Evolutionary conservation across 2,113 vertebrate genomes (phyloP).

Genomic region (Australoheros scitulus): DNA sequence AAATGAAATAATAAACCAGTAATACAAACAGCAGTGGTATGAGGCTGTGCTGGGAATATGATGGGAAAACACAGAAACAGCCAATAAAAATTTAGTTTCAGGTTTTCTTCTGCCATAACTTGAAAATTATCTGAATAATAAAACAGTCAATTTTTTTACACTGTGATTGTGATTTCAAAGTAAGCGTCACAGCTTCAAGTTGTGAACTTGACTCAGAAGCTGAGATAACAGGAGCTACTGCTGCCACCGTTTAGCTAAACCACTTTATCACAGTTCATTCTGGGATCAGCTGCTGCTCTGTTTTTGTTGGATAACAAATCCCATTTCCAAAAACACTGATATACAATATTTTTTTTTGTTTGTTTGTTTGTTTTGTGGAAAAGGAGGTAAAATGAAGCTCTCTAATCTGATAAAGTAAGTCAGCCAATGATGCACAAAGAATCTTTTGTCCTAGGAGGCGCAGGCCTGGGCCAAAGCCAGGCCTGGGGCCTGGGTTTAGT

Average conservation of each 20-base stretch:
- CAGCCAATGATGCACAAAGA: conserved; percentile 56
- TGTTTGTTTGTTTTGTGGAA: too few species aligned
- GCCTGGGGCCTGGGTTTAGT: not conserved
- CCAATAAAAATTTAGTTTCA: not conserved
- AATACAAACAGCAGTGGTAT: not conserved
- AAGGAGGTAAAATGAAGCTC: not conserved
- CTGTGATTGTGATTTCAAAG: not conserved
- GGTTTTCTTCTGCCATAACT: not conserved
- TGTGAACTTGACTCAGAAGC: too few species aligned
- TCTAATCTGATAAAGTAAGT: conserved; percentile 64
- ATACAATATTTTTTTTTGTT: not conserved
- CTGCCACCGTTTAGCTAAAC: too few species aligned
- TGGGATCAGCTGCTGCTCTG: not conserved
- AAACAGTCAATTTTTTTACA: not conserved
- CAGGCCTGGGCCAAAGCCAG: conserved; percentile 8
- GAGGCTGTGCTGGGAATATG: not conserved
- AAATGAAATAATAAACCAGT: not conserved
- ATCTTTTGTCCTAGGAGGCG: conserved; percentile 39
- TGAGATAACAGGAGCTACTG: too few species aligned
- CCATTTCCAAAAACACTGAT: not conserved
- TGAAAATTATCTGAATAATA: not conserved
- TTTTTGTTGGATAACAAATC: too few species aligned
- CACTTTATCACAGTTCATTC: too few species aligned
- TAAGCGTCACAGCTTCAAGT: not conserved
- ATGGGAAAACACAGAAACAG: too few species aligned